Percentiles rank a stretch among this genome's conserved stretches.
phyloP scores from a whole-genome alignment of 2,797 vertebrate species.

The Bradypodion ventrale region DNA sequence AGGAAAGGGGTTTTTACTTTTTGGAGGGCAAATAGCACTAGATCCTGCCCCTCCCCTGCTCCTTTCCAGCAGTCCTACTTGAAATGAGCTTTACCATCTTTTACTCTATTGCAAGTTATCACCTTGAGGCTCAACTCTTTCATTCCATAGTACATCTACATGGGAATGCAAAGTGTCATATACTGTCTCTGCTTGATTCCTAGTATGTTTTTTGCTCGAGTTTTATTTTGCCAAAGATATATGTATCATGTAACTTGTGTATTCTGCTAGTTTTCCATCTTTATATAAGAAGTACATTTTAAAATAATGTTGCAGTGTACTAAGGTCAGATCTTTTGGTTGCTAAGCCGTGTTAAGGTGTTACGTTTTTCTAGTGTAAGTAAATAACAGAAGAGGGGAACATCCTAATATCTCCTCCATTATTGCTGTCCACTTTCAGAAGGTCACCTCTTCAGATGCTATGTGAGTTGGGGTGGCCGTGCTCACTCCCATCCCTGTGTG shows the following conservation, averaged over 20 bases:
- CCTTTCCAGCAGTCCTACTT: background rate
- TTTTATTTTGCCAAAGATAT: conserved; percentile 31
- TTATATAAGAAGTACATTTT: conserved; percentile 44
- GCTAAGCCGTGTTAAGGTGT: conserved; percentile 17
- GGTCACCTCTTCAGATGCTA: too few species aligned
- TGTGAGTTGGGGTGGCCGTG: too few species aligned
- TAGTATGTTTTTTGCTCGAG: background rate
- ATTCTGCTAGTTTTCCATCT: conserved; percentile 40
- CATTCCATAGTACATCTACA: background rate
- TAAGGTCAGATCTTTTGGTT: conserved; percentile 34
- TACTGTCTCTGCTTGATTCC: background rate
- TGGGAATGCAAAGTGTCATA: background rate
- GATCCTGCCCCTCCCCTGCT: too few species aligned
- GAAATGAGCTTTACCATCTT: background rate
- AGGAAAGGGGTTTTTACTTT: background rate
- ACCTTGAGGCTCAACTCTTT: background rate
- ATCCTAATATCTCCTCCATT: too few species aligned
- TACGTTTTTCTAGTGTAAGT: too few species aligned
- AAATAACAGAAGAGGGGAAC: too few species aligned
- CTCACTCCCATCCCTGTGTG: too few species aligned
- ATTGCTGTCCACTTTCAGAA: too few species aligned
- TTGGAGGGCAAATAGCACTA: background rate
- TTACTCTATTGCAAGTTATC: background rate
- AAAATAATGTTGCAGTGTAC: conserved; percentile 39
- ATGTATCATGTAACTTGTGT: background rate